Evolutionary conservation across 2,113 vertebrate genomes (phyloP), one percentile per base, ranked within the genome.

Genomic region (Hylia prasina): DNA sequence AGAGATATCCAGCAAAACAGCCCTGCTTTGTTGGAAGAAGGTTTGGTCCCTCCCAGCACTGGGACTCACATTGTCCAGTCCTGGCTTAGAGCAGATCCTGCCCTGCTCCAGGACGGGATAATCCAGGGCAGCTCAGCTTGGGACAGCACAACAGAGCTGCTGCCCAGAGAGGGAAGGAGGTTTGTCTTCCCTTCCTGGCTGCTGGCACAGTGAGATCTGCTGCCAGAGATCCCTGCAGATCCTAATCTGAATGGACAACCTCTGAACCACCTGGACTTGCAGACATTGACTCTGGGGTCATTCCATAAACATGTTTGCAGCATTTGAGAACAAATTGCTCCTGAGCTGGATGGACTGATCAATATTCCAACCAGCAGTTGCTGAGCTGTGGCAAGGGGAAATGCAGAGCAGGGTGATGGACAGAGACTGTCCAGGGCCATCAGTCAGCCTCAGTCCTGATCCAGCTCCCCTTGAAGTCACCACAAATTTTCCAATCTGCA

Each of bases 381-480:
- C 93, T 73, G 93, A 78, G 73, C 76, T 75, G 68, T 51, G 76
- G 68, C 60, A 75, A 63, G 37, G 56, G 83, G 37, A 89, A 71
- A 87, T 4, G n/a, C 89, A 60, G 80, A 6, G 11, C n/a, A 28
- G 15, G 2, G 27, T 66, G 69, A 64, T 47, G 64, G 79, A 51
- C 63, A 94, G 78, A 87, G 65, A 25, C 45, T 94, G 87, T 89
- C 91, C 70, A 56, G 91, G 66, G 78, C 93, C 82, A 71, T 91
- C 87, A 68, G 39, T 86, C 96, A 86, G 40, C 24, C 39, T 65
- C 87, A 56, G 60, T 87, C 72, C 69, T 40, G 11, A 68, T 45
- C 48, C 81, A 65, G 20, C 65, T 91, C 44, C 66, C 81, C 90
- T 63, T 78, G 69, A 91, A 93, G 76, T 87, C 44, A 47, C 58